Percentiles rank a stretch among this genome's conserved stretches.
Evolutionary conservation across 2,797 vertebrate genomes (phyloP).

Genomic region (Platyrinchus mystaceus): DNA sequence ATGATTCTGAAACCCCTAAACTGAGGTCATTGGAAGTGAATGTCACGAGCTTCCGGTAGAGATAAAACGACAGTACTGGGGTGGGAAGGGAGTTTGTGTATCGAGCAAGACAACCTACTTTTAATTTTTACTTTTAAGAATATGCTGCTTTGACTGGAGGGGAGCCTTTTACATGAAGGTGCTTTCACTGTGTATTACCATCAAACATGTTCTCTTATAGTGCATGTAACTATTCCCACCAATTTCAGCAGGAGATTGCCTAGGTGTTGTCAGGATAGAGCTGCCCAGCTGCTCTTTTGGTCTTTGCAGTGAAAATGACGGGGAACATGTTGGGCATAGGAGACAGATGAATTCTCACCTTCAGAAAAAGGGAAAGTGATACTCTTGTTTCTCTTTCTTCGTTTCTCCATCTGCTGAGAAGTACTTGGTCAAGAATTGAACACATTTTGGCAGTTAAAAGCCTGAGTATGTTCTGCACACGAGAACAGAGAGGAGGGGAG

Average conservation of each 20-base stretch:
- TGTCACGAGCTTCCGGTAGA: background rate
- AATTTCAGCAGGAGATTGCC: background rate
- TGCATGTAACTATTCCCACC: background rate
- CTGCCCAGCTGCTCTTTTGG: background rate
- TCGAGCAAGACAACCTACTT: background rate
- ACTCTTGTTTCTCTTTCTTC: background rate
- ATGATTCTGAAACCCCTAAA: background rate
- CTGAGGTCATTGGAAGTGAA: background rate
- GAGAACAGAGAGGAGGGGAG: background rate
- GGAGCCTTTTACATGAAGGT: background rate
- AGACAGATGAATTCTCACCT: background rate
- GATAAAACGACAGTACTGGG: background rate
- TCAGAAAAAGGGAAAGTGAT: background rate
- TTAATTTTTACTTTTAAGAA: background rate
- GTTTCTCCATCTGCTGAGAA: background rate
- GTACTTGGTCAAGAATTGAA: background rate
- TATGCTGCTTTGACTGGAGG: background rate
- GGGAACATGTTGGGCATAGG: fast-evolving
- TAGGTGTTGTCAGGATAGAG: background rate
- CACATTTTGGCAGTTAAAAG: background rate
- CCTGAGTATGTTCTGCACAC: background rate
- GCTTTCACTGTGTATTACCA: background rate
- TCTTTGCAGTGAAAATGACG: background rate
- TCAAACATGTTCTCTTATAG: background rate
- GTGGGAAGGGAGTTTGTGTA: background rate